Percentiles rank a stretch among this genome's conserved stretches.
phyloP scores from a whole-genome alignment of 2,797 vertebrate species.

The Diglossa cyanea region DNA sequence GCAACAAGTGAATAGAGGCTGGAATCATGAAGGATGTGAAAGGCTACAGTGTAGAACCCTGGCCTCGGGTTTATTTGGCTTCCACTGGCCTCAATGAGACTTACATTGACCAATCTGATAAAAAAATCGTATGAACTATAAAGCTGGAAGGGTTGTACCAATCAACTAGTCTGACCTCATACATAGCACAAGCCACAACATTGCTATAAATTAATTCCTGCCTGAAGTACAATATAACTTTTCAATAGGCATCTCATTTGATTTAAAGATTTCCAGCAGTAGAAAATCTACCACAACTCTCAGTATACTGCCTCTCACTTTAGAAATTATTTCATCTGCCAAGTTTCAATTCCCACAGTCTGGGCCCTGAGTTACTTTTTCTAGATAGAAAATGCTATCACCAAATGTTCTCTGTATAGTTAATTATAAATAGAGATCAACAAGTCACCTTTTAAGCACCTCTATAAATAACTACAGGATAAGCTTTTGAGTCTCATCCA shows the following conservation, averaged over 20 bases:
- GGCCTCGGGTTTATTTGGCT: background rate
- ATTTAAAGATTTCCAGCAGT: slow-evolving; percentile 39
- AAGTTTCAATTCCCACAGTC: background rate
- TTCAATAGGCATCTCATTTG: slow-evolving; percentile 24
- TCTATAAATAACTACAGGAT: slow-evolving; percentile 34
- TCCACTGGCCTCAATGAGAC: background rate
- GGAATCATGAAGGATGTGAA: background rate
- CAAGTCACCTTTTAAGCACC: slow-evolving; percentile 17
- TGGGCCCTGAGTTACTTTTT: background rate
- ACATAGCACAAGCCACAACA: background rate
- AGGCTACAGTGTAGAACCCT: background rate
- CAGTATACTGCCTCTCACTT: background rate
- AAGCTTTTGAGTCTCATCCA: slow-evolving; percentile 6
- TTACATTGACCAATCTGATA: background rate
- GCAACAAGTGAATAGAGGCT: background rate
- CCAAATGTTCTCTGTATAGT: background rate
- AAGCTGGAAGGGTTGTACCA: background rate
- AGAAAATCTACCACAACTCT: slow-evolving; percentile 10
- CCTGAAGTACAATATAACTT: slow-evolving; percentile 1
- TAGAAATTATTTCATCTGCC: background rate
- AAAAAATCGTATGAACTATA: background rate
- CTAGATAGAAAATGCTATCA: background rate
- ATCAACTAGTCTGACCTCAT: slow-evolving; percentile 11
- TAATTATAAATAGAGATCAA: background rate
- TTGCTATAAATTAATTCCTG: background rate